Evolutionary conservation across 2,888 invertebrate species (phyloP).

Genomic region (Nemurella pictetii): DNA sequence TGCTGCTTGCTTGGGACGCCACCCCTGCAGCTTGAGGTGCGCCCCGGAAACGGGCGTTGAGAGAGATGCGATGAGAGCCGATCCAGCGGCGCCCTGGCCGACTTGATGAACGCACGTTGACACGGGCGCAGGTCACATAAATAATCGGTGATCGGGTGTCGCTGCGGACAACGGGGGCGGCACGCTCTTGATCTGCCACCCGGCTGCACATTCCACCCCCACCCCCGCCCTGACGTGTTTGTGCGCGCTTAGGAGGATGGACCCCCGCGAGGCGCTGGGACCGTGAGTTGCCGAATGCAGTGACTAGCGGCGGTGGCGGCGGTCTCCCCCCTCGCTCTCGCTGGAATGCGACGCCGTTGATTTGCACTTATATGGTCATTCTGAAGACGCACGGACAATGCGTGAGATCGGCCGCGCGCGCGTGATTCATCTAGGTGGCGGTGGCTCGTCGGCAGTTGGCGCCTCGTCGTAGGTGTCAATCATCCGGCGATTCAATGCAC

Average conservation of each 20-base stretch:
- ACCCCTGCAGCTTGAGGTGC: too few species aligned
- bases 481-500: too few species aligned
- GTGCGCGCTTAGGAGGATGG: neutral
- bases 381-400: neutral
- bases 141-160: neutral
- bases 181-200: neutral
- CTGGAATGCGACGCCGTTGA: neutral
- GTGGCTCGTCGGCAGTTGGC: too few species aligned
- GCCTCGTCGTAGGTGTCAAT: too few species aligned
- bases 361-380: neutral
- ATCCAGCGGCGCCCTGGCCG: too few species aligned
- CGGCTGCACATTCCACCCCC: neutral
- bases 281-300: neutral
- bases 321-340: neutral
- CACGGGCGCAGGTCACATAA: neutral
- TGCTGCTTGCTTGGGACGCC: too few species aligned
- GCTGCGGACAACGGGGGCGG: slow-evolving; percentile 7
- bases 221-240: slow-evolving; percentile 1
- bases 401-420: neutral
- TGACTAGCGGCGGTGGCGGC: neutral
- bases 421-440: neutral
- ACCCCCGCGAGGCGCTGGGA: neutral
- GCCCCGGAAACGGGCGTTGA: too few species aligned
- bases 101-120: too few species aligned
- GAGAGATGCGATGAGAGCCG: too few species aligned